Percentiles rank a stretch among this genome's conserved stretches.
These are phyloP conservation scores for Achroia grisella DNA, from an alignment of 1,140 invertebrate genomes.

Conservation along the genomic window DNA sequence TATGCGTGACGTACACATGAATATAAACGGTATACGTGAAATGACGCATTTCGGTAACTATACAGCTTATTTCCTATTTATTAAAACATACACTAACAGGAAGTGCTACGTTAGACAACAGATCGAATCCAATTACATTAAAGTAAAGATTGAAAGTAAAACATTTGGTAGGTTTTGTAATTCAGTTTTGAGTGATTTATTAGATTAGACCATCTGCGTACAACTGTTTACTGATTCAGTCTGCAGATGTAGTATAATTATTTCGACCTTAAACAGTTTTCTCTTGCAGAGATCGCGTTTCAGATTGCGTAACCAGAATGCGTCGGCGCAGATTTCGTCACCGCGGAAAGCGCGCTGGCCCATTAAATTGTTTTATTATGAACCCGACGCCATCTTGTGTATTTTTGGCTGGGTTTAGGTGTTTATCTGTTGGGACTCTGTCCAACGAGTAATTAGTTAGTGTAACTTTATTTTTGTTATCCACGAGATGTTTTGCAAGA, in stretches of 20 bases:
- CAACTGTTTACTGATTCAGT: slow-evolving; percentile 2
- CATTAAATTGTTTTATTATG: slow-evolving; percentile 74
- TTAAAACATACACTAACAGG: no score
- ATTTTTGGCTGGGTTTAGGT: slow-evolving; percentile 71
- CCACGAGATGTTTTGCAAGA: slow-evolving; percentile 24
- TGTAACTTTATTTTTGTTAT: slow-evolving; percentile 53
- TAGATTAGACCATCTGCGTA: slow-evolving; percentile 1
- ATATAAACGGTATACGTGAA: not conserved
- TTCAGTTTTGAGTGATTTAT: slow-evolving; percentile 3
- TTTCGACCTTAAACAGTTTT: slow-evolving; percentile 54
- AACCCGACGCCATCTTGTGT: slow-evolving; percentile 69
- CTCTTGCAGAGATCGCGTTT: slow-evolving; percentile 55
- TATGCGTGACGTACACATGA: not conserved
- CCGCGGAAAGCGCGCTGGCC: slow-evolving; percentile 71
- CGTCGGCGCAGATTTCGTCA: slow-evolving; percentile 67
- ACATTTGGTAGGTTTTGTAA: not conserved
- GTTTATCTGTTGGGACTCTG: slow-evolving; percentile 69
- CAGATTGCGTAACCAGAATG: slow-evolving; percentile 56
- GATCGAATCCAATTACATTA: no score
- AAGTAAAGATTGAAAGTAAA: no score
- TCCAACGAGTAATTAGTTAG: slow-evolving; percentile 69
- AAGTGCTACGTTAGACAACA: no score
- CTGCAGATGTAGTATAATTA: slow-evolving; percentile 32
- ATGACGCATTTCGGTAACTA: no score
- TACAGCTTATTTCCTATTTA: no score